Percentiles rank a stretch among this genome's conserved stretches.
Evolutionary conservation across 2,113 vertebrate species (phyloP).

Genomic region (Orcinus orca): DNA sequence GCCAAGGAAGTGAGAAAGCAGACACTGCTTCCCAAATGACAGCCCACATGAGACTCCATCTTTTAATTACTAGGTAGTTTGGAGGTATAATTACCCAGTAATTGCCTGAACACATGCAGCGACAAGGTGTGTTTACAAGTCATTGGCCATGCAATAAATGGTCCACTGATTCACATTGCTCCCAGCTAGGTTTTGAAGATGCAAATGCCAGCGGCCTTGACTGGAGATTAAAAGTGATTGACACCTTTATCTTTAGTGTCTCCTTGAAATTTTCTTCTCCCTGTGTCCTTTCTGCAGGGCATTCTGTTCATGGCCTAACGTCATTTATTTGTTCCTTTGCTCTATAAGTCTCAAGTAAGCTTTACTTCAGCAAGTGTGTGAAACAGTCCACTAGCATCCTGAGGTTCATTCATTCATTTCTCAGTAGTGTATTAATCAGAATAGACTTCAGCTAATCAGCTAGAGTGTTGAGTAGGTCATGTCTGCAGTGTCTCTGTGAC

Average conservation of each 20-base stretch:
- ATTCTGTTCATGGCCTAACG: background rate
- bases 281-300: background rate
- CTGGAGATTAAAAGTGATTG: background rate
- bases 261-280: background rate
- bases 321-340: background rate
- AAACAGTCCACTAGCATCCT: background rate
- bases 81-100: slow-evolving; percentile 27
- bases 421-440: background rate
- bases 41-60: background rate
- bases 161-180: background rate
- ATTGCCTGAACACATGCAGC: slow-evolving; percentile 18
- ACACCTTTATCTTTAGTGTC: background rate
- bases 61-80: slow-evolving; percentile 30
- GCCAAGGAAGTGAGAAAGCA: background rate
- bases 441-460: background rate
- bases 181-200: background rate
- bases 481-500: background rate
- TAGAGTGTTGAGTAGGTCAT: background rate
- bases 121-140: slow-evolving; percentile 45
- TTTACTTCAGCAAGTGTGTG: background rate
- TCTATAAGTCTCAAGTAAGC: background rate
- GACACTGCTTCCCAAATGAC: background rate
- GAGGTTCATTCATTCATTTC: background rate
- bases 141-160: background rate
- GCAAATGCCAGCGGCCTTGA: background rate